Base-by-base conservation (phyloP, 1,140 invertebrate genomes). In the Grapholita molesta region DNA sequence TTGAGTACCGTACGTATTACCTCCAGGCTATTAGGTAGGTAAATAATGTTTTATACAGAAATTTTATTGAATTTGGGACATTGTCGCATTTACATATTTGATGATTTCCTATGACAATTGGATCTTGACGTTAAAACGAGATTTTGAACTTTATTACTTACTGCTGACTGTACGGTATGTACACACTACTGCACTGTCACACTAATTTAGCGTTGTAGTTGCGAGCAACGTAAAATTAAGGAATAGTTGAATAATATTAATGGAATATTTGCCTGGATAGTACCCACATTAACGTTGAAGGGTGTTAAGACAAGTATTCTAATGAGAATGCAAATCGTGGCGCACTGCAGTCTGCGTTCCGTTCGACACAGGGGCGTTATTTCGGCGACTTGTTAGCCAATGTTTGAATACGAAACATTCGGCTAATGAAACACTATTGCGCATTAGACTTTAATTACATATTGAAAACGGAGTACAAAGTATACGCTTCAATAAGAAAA, bases 291-390 rank as follows among this genome's bases (percentile, higher is more conserved):
- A 76, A 64, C 66, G 70, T 21, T 70, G 66, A 66, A 70, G 70
- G 69, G 71, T 78, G 72, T 74, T 76, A 71, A 74, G 68, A 73
- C 67, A 73, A 70, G 69, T 73, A 79, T 71, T 79, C 69, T 74
- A 76, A 79, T 76, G 72, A 74, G 69, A 74, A 79, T 78, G 77
- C 77, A 78, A 78, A 78, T 78, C 32, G 30, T 73, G 55, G 55
- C 55, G 55, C 55, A 61, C 28, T 61, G 55, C 55, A 61, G 55
- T 61, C 55, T 61, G 55, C 55, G 55, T 61, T 61, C 55, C 55
- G 55, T 61, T 61, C 55, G 55, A 61, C 55, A 28, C n/a, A 28
- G 24, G 25, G 15, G 7, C 55, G 55, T 61, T 15, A 61, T 61
- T 61, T 61, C 24, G n/a, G 12, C n/a, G 55, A 61, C 55, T 61